Conservation (phyloP, 1,140 invertebrate genomes). For the Tetramorium alpestre region DNA sequence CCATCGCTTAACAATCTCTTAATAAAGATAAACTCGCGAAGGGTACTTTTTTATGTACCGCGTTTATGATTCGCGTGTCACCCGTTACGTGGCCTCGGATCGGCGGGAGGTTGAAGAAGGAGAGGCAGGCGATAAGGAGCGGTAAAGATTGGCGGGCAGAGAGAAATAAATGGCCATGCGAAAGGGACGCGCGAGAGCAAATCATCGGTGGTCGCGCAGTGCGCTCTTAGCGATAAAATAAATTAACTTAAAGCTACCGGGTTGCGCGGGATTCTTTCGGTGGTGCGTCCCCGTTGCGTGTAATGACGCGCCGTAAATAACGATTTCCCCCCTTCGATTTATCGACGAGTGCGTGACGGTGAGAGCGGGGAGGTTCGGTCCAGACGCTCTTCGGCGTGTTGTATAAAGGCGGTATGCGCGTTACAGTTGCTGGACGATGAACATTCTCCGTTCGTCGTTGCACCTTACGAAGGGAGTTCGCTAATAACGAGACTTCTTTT, state of each 20-base stretch:
- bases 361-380: neutral
- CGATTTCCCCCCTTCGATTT: conserved; percentile 73
- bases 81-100: conserved; percentile 23
- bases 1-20: neutral
- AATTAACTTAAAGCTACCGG: conserved; percentile 79
- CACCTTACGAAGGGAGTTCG: conserved; percentile 9
- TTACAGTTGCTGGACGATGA: conserved; percentile 18
- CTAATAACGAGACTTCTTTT: conserved; percentile 43
- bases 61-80: conserved; percentile 29
- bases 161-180: conserved; percentile 54
- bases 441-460: conserved; percentile 1
- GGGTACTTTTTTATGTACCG: neutral
- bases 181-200: conserved; percentile 59
- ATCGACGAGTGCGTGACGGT: conserved; percentile 57
- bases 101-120: neutral
- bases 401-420: conserved; percentile 53
- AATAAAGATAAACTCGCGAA: neutral
- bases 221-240: conserved; percentile 77
- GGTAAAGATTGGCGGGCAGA: conserved; percentile 15
- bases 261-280: conserved; percentile 70
- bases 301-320: conserved; percentile 80
- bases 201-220: conserved; percentile 65
- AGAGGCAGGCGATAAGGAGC: conserved; percentile 30
- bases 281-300: conserved; percentile 56
- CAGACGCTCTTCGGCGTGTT: neutral